Conservation (phyloP, 2,797 vertebrate species). For the Diceros bicornis region DNA sequence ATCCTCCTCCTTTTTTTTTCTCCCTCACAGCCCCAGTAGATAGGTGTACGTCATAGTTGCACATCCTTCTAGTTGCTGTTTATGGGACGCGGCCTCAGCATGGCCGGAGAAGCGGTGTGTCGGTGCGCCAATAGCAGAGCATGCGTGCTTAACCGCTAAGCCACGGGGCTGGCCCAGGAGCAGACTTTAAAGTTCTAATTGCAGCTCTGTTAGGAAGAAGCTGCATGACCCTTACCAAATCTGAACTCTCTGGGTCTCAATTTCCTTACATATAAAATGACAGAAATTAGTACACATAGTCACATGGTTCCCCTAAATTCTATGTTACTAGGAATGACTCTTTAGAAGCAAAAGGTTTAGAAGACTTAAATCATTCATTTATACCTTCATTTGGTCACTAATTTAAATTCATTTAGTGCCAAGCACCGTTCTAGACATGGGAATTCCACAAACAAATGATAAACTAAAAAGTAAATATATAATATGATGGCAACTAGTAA, state of each 20-base stretch:
- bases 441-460: neutral
- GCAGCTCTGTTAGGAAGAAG: neutral
- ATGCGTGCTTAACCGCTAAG: too few species aligned
- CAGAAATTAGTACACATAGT: neutral
- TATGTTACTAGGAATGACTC: neutral
- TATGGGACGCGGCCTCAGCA: too few species aligned
- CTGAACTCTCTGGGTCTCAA: neutral
- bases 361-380: neutral
- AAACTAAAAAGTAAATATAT: neutral
- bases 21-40: too few species aligned
- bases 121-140: too few species aligned
- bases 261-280: neutral
- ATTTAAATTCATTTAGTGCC: neutral
- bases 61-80: too few species aligned
- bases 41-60: too few species aligned
- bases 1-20: too few species aligned
- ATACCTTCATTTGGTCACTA: neutral
- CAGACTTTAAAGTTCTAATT: neutral
- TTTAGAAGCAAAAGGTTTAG: neutral
- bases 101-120: too few species aligned
- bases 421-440: neutral
- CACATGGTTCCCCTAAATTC: neutral
- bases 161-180: neutral
- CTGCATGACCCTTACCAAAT: neutral
- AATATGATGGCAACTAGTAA: neutral